These are phyloP conservation scores for Nyctibius bracteatus DNA, from an alignment of 2,113 vertebrate species.

Conservation along the genomic window DNA sequence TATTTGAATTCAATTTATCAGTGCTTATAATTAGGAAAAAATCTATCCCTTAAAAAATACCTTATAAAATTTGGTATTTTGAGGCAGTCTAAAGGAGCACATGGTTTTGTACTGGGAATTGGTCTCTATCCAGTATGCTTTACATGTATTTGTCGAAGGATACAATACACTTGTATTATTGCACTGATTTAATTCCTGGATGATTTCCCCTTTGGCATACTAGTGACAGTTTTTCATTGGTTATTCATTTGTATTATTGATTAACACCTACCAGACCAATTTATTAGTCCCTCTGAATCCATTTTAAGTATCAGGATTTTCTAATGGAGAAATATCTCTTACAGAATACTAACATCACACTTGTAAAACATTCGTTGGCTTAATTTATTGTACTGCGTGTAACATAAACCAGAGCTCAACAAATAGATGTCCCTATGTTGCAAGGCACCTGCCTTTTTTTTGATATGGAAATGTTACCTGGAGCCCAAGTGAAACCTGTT, in stretches of 20 bases:
- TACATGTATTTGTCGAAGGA: conserved; percentile 65
- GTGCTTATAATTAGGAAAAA: not conserved
- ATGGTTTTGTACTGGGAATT: conserved; percentile 43
- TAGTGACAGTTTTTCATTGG: conserved; percentile 62
- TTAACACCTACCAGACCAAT: conserved; percentile 66
- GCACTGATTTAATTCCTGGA: conserved; percentile 66
- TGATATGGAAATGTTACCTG: not conserved
- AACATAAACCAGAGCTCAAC: not conserved
- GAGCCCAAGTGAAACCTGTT: not conserved
- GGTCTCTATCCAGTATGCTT: conserved; percentile 48
- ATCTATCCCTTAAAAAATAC: not conserved
- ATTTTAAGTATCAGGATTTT: conserved; percentile 61
- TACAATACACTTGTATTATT: conserved; percentile 60
- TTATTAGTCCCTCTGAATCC: conserved; percentile 69
- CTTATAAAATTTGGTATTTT: not conserved
- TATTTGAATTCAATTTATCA: not conserved
- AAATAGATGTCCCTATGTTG: not conserved
- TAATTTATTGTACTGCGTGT: not conserved
- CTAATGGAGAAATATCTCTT: conserved; percentile 2
- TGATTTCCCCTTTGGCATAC: conserved; percentile 73
- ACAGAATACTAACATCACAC: conserved; percentile 31
- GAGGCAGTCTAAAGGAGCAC: not conserved
- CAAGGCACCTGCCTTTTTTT: not conserved
- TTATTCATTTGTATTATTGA: conserved; percentile 74
- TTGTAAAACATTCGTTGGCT: conserved; percentile 28